Base-by-base conservation (phyloP, 2,888 invertebrate genomes). In the Trachelus iudaicus region DNA sequence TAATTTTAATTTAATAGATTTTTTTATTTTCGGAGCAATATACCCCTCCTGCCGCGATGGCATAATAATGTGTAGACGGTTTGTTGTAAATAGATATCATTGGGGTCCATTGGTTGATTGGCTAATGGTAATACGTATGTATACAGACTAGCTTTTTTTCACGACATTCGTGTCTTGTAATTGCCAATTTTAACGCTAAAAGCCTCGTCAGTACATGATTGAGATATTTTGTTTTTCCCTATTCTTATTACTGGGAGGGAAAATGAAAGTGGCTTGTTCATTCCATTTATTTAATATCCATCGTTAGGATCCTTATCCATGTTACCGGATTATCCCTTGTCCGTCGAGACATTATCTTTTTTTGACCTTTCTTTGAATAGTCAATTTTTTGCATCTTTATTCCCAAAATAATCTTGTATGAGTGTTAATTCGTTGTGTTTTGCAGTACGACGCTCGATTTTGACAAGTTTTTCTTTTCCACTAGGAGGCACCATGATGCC, bases 401-500 rank as follows among this genome's bases (percentile, higher is more conserved):
- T 6, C 4, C 15, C 1, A 40, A 23, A 40, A 15, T 15, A 23
- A 6, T 40, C 23, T 15, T 40, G 15, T 23, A 40, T 40, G 23
- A 40, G 23, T 23, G 15, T 40, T 40, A 40, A 40, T 23, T 40
- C 15, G 23, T 40, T 40, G 23, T 15, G 6, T 15, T 40, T 71
- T 3, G 2, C 15, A 31, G 71, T 33, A 30, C 12, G 15, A 71
- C 71, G 31, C 9, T 71, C 31, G 31, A 15, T 71, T 71, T 71
- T 40, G 40, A 40, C 40, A 40, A 15, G 40, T 15, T 40, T 2
- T 40, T 40, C 23, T 40, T 40, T 40, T 40, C 23, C 40, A 40
- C 23, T 90, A 94, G 95, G 94, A 90, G 94, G 94, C 82, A 94
- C 94, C 73, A 93, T 94, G 87, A 92, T 95, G 85, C 93, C 94